Base-by-base conservation (phyloP, 1,140 invertebrate species). In the Platyscapa corneri region DNA sequence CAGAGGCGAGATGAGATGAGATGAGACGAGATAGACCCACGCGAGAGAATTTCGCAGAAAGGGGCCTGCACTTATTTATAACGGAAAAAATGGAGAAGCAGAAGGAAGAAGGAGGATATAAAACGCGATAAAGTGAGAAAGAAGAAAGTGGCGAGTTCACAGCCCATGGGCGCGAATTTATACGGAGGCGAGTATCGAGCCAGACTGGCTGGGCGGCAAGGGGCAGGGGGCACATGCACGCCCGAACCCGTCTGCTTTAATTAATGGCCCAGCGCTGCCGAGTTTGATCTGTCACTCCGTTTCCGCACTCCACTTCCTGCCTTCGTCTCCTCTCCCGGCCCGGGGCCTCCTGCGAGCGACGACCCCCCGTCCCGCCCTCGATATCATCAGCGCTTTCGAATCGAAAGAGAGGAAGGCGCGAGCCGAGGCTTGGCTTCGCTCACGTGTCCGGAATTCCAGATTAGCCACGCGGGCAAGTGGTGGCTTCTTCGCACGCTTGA, bases 221-320 rank as follows among this genome's bases (percentile, higher is more conserved):
- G 46, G 76, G n/a, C 18, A 14, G 46, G 30, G 6, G 32, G 27
- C 12, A 56, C 34, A 32, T 39, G 8, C 27, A 42, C 7, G 14
- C 70, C 6, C 53, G 53, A 27, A 18, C n/a, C 70, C 37, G 37
- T 42, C 89, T 89, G 90, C 90, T 91, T 91, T 91, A 91, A 92
- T 92, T 92, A 92, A 92, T 91, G 91, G 91, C 90, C 89, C 90
- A n/a, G n/a, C n/a, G n/a, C n/a, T n/a, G 91, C 88, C 90, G 90
- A 91, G 90, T 91, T 92, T 91, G 90, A 92, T 92, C 90, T 90
- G 90, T 90, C 90, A 8, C 42, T 42, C 5, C 42, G 1, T 10
- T 0, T 10, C 14, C n/a, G 56, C 53, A 30, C 30, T 16, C 3
- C 23, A 3, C 27, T 67, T 7, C 64, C 3, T 64, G 7, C 16